phyloP scores from a whole-genome alignment of 64 coral and sea anemone species.

The Montipora foliosa region DNA sequence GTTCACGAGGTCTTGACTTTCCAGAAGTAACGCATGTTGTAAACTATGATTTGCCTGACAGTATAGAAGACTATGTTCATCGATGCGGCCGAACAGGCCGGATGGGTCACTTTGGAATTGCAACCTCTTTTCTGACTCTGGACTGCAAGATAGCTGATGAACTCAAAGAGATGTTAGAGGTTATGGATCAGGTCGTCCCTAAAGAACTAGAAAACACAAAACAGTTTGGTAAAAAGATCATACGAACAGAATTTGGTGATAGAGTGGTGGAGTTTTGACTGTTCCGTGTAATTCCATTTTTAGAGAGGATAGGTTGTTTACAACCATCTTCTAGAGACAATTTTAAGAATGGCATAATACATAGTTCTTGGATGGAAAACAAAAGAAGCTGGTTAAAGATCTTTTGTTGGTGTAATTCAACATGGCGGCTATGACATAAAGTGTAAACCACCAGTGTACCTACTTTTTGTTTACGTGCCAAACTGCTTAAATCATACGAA shows the following conservation, averaged over 20 bases:
- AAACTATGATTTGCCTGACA: slow-evolving; percentile 95
- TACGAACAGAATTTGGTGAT: slow-evolving; percentile 96
- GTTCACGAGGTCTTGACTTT: slow-evolving; percentile 95
- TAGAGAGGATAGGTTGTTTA: too few species aligned
- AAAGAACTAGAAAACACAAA: slow-evolving; percentile 91
- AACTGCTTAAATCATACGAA: too few species aligned
- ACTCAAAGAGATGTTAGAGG: slow-evolving; percentile 92
- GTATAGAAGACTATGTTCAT: slow-evolving; percentile 96
- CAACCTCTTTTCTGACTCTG: slow-evolving; percentile 94
- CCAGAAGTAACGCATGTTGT: slow-evolving; percentile 95
- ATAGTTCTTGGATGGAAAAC: too few species aligned
- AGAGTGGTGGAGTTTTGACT: slow-evolving; percentile 63
- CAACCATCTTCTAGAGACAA: too few species aligned
- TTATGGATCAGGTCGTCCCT: slow-evolving; percentile 86
- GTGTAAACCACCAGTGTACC: too few species aligned
- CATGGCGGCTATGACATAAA: too few species aligned
- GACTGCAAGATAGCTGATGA: slow-evolving; percentile 95
- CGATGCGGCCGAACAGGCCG: slow-evolving; percentile 95
- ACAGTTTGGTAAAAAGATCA: slow-evolving; percentile 97
- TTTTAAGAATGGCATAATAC: too few species aligned
- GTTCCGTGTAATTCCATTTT: neutral
- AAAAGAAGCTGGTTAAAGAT: too few species aligned
- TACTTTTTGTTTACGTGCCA: too few species aligned
- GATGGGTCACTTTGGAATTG: slow-evolving; percentile 88
- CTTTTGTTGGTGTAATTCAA: too few species aligned